Conservation (phyloP, 2,113 vertebrate genomes). For the Columba livia region DNA sequence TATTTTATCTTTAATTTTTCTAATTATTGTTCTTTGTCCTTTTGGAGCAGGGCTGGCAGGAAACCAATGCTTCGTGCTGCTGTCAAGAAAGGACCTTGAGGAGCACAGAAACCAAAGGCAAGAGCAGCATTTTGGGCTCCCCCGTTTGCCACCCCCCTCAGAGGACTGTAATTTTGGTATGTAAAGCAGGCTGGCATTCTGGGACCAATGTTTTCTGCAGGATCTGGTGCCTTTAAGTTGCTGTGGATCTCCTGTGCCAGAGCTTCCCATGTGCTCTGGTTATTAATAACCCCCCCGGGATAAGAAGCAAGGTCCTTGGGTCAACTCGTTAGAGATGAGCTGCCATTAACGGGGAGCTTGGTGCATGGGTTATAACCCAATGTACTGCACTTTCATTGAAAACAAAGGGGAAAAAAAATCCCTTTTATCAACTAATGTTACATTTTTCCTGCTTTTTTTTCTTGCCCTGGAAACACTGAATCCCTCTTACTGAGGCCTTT, state of each 20-base stretch:
- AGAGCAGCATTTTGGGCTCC: background rate
- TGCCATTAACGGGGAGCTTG: background rate
- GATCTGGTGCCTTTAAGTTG: background rate
- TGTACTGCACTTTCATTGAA: background rate
- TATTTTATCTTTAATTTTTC: too few species aligned
- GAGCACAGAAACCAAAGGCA: background rate
- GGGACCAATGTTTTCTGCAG: background rate
- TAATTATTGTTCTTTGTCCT: too few species aligned
- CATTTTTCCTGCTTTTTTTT: background rate
- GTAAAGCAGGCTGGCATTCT: background rate
- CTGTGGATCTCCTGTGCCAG: background rate
- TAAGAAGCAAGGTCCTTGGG: background rate
- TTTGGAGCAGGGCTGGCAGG: background rate
- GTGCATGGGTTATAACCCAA: background rate
- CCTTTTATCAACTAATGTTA: background rate
- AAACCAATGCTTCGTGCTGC: fast-evolving
- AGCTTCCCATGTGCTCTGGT: background rate
- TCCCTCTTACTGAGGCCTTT: background rate
- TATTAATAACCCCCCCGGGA: background rate
- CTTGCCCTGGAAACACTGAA: background rate
- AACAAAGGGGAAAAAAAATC: background rate
- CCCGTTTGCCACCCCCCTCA: fast-evolving
- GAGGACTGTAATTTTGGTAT: background rate
- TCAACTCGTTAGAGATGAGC: background rate
- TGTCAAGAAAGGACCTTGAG: background rate